Base-by-base conservation (phyloP, 1,140 invertebrate species). In the Potamilus streckersoni region DNA sequence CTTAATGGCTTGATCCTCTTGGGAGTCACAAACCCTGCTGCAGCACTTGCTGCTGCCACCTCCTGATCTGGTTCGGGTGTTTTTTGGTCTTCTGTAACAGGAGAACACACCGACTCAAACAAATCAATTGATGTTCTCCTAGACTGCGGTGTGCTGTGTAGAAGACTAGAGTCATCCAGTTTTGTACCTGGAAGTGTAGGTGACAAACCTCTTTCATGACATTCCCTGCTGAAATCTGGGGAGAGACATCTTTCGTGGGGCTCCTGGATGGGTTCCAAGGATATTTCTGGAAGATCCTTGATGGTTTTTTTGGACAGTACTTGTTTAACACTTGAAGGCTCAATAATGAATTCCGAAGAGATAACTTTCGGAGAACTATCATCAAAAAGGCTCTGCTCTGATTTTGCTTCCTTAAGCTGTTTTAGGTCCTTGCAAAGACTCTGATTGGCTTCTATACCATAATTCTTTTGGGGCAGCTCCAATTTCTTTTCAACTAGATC, bases 71-170 rank as follows among this genome's bases (percentile, higher is more conserved):
- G 38, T 16, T 68, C 49, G 19, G 56, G 69, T 13, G 19, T n/a
- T 62, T 60, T 57, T 19, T 69, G 72, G 64, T 38, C 66, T 66
- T 19, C 69, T 15, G 66, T 31, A 55, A 86, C 82, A 17, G 83
- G 85, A 59, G 83, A 85, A 66, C 77, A 80, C 16, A 67, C 69
- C 15, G 77, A 64, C 15, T 83, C 75, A 69, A 82, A 81, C 49
- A 83, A 56, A 38, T 81, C 79, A 57, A 60, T 73, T 17, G 69
- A 69, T 56, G 64, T 67, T 23, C 78, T 69, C 15, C 67, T 56
- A 27, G 74, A 68, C 16, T 82, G 27, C 19, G 83, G 85, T 23
- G 85, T 86, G 71, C 83, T 86, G 63, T 80, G 79, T 38, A 80
- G 23, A 17, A 77, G 38, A 62, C 13, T 63, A 49, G 74, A 73